phyloP scores from a whole-genome alignment of 2,797 vertebrate genomes.

The Lophius americanus region DNA sequence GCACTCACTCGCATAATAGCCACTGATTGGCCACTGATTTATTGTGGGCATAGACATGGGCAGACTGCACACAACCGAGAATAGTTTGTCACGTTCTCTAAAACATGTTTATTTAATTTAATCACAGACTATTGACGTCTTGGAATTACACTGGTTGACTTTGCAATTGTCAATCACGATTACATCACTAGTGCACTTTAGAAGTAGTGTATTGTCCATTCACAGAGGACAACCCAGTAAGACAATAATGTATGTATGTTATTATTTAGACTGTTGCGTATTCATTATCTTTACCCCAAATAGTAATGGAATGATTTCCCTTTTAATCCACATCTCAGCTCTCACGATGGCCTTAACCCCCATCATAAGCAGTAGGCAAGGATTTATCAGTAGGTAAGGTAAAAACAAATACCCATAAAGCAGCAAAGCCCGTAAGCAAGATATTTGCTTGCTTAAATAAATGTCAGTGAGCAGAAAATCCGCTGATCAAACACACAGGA shows the following conservation, averaged over 20 bases:
- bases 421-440: background rate
- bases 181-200: slow-evolving; percentile 31
- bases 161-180: too few species aligned
- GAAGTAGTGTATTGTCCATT: slow-evolving; percentile 49
- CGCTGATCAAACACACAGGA: slow-evolving; percentile 11
- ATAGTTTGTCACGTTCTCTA: too few species aligned
- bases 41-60: too few species aligned
- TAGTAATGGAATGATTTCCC: too few species aligned
- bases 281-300: too few species aligned
- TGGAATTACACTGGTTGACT: too few species aligned
- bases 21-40: too few species aligned
- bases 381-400: slow-evolving; percentile 1
- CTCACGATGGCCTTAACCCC: background rate
- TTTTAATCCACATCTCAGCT: too few species aligned
- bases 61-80: too few species aligned
- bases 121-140: too few species aligned
- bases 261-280: slow-evolving; percentile 7
- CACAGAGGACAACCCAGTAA: slow-evolving; percentile 27
- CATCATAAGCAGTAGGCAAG: slow-evolving; percentile 1
- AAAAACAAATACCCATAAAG: background rate
- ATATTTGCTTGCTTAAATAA: slow-evolving; percentile 6
- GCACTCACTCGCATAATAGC: too few species aligned
- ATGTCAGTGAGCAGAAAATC: slow-evolving; percentile 5
- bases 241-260: slow-evolving; percentile 22
- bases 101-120: too few species aligned